Evolutionary conservation across 2,113 vertebrate species (phyloP), one percentile per base, ranked within the genome.

Genomic region (Ciconia stormi): DNA sequence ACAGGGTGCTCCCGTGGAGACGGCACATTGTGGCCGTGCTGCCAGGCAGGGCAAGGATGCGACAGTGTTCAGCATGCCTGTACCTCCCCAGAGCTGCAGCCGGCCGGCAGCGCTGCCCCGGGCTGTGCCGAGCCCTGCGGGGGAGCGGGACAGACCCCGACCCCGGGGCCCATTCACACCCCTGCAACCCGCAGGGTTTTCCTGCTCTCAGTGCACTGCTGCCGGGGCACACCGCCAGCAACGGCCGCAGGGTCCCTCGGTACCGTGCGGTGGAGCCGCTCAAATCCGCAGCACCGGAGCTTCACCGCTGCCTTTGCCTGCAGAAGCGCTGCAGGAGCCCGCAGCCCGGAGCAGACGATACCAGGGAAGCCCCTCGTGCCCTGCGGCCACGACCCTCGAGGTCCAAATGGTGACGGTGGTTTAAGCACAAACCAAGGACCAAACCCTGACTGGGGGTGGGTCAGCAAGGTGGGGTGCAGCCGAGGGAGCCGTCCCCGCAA

Each of bases 401-500:
- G 42, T 29, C 66, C 49, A 16, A 69, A 13, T 16, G 61, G 80
- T 23, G 82, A 71, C 1, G 2, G 18, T 27, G 3, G 2, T 36
- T 59, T 50, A 53, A 47, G 27, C 46, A 78, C 72, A 47, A 82
- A 29, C 3, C 78, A 10, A 36, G 10, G 11, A 42, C 25, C 30
- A 38, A 42, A 47, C 10, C 47, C 55, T 1, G 2, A 8, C 21
- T 3, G 4, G 34, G n/a, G 38, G 56, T 38, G 40, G 17, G 44
- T 69, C 22, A 50, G 49, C 15, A 29, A 69, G 67, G 66, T 23
- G n/a, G 53, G 63, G 7, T 1, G 49, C 73, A 58, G 72, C 40
- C 1, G 0, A 53, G 16, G n/a, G 62, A 61, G 47, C 62, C 6
- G 3, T 2, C 40, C 69, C 62, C 9, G 0, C 0, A 1, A 23